Conservation (phyloP, 2,888 invertebrate species). For the Nephrotoma appendiculata region DNA sequence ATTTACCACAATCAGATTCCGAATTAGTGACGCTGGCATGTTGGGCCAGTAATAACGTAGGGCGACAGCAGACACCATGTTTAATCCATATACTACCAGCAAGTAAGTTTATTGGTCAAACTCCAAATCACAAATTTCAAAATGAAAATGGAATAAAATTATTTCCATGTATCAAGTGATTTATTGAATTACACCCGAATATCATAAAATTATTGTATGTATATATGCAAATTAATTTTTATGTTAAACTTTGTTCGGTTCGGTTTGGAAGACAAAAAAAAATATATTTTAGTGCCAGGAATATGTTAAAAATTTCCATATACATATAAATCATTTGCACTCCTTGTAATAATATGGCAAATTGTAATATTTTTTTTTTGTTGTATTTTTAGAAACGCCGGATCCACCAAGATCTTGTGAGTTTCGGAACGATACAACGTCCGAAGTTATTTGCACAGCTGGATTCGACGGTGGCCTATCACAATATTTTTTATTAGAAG, state of each 20-base stretch:
- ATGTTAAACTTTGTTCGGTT: too few relatives aligned
- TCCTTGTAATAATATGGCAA: slow-evolving; percentile 12
- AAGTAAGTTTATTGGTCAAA: slow-evolving; percentile 39
- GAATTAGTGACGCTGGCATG: slow-evolving; percentile 76
- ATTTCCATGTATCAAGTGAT: neutral
- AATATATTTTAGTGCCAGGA: neutral
- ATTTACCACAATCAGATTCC: slow-evolving; percentile 38
- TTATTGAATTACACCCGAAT: neutral
- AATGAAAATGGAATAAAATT: neutral
- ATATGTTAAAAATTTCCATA: neutral
- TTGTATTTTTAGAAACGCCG: slow-evolving; percentile 44
- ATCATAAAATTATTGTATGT: neutral
- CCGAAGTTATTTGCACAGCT: slow-evolving; percentile 58
- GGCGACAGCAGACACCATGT: slow-evolving; percentile 67
- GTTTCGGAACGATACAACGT: slow-evolving; percentile 47
- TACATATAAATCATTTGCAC: slow-evolving; percentile 13
- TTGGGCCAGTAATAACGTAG: slow-evolving; percentile 75
- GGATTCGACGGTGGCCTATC: slow-evolving; percentile 70
- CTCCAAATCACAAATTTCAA: neutral
- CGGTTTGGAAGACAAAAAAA: too few relatives aligned
- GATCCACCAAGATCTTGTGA: slow-evolving; percentile 63
- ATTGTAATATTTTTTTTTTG: neutral
- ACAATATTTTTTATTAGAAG: slow-evolving; percentile 70
- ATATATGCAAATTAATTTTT: neutral
- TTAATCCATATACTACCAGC: slow-evolving; percentile 68